Evolutionary conservation across 2,888 invertebrate genomes (phyloP).

Genomic region (Orthosia gothica): DNA sequence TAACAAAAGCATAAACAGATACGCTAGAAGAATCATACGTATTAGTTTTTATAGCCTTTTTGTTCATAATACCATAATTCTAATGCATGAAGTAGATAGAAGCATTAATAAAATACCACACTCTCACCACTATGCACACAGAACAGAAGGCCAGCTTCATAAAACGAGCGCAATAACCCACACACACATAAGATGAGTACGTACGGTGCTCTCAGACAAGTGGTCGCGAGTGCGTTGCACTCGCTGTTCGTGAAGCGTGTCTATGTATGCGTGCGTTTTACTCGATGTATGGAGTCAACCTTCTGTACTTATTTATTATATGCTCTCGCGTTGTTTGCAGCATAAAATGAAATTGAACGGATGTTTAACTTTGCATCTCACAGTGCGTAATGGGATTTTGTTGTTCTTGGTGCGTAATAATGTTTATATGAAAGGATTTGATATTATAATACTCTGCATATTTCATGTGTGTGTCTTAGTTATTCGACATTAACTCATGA

Average conservation of each 20-base stretch:
- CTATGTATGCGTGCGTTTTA: background rate
- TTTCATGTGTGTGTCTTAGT: background rate
- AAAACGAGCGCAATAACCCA: background rate
- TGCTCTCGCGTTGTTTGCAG: slow-evolving; percentile 22
- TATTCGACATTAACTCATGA: background rate
- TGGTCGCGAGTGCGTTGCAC: background rate
- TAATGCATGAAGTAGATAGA: slow-evolving; percentile 50
- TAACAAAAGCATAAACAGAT: slow-evolving; percentile 10
- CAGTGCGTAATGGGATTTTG: slow-evolving; percentile 48
- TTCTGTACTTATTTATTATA: slow-evolving; percentile 1
- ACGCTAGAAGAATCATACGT: slow-evolving; percentile 6
- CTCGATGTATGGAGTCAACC: background rate
- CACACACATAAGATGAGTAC: background rate
- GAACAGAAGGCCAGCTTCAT: background rate
- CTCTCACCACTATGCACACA: background rate
- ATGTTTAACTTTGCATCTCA: slow-evolving; percentile 48
- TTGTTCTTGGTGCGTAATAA: slow-evolving; percentile 29
- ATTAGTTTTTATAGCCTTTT: slow-evolving; percentile 33
- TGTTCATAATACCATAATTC: slow-evolving; percentile 40
- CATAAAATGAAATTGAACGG: slow-evolving; percentile 22
- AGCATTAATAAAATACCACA: slow-evolving; percentile 41
- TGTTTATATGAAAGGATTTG: slow-evolving; percentile 21
- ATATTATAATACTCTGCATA: slow-evolving; percentile 12
- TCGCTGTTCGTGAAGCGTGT: background rate
- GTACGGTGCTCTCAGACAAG: background rate